These are phyloP conservation scores for Gavia stellata DNA, from an alignment of 2,113 vertebrate genomes.

Conservation along the genomic window DNA sequence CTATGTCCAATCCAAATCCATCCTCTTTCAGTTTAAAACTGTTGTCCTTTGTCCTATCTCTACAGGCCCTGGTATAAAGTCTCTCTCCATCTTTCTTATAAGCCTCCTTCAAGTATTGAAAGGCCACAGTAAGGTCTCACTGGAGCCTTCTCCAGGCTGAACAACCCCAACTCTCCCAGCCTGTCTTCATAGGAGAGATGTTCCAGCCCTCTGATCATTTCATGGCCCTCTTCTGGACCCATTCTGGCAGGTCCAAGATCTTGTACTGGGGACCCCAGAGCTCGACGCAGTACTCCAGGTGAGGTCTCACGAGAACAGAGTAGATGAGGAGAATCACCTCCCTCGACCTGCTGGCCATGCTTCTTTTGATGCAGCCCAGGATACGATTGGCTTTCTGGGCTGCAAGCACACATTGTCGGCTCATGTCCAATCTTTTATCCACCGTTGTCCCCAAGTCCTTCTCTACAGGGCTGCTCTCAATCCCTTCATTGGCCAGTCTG, in stretches of 20 bases:
- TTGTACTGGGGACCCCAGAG: not conserved
- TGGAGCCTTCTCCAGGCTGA: not conserved
- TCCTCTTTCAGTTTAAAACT: not conserved
- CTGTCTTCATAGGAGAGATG: not conserved
- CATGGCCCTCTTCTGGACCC: not conserved
- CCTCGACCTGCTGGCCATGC: not conserved
- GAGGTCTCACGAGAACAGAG: not conserved
- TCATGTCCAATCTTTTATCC: not conserved
- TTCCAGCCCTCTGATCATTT: not conserved
- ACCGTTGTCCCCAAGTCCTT: not conserved
- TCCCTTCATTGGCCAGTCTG: not conserved
- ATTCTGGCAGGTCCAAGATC: not conserved
- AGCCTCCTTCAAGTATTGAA: not conserved
- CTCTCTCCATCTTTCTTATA: not conserved
- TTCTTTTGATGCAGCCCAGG: not conserved
- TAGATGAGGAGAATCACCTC: not conserved
- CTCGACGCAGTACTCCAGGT: not conserved
- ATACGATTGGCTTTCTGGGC: not conserved
- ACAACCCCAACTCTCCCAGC: not conserved
- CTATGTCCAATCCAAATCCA: not conserved
- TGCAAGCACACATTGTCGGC: not conserved
- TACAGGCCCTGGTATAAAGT: not conserved
- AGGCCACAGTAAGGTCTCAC: not conserved
- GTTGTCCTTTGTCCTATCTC: not conserved
- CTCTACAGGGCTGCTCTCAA: not conserved